Evolutionary conservation across 1,140 invertebrate genomes (phyloP).

Genomic region (Pseudomyrmex gracilis): DNA sequence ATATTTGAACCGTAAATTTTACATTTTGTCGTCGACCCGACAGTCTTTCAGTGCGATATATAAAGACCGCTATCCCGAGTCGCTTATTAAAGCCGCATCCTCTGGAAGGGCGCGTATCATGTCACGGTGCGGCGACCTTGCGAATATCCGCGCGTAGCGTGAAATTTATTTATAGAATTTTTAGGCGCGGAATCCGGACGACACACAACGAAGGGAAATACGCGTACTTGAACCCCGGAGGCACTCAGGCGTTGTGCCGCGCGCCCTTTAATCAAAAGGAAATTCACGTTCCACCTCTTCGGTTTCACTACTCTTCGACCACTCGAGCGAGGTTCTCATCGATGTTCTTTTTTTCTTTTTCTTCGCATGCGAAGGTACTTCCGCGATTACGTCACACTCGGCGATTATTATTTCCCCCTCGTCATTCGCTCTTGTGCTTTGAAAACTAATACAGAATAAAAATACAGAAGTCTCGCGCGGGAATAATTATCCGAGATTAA

Average conservation of each 20-base stretch:
- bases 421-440: background rate
- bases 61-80: background rate
- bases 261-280: slow-evolving; percentile 7
- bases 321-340: background rate
- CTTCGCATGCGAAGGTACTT: background rate
- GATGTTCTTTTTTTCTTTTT: no score
- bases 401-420: background rate
- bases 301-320: background rate
- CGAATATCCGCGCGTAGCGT: slow-evolving; percentile 28
- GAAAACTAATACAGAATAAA: no score
- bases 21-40: no score
- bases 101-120: background rate
- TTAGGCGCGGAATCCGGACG: slow-evolving; percentile 36
- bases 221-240: slow-evolving; percentile 19
- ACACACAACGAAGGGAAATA: slow-evolving; percentile 11
- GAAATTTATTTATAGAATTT: slow-evolving; percentile 63
- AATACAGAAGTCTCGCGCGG: background rate
- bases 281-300: background rate
- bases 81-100: slow-evolving; percentile 32
- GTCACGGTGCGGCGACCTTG: slow-evolving; percentile 3
- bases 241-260: slow-evolving; percentile 3
- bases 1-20: background rate
- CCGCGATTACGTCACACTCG: background rate
- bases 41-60: no score
- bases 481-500: background rate